A percentile compares a stretch with the other conserved stretches of the same genome.
phyloP scores from a whole-genome alignment of 2,888 invertebrate genomes.

The Nudaria mundana region DNA sequence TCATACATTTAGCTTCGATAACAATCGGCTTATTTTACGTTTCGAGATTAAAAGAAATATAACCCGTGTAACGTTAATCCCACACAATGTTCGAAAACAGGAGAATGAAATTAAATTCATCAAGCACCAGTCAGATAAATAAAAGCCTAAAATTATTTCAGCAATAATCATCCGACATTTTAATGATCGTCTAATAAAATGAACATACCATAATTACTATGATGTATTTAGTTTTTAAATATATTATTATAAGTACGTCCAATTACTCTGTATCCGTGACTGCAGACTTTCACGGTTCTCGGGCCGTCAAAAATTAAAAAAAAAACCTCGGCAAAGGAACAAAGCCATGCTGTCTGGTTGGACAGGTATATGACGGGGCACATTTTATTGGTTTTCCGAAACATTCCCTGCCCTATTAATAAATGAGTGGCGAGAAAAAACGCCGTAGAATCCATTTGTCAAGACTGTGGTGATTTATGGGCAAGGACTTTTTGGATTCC shows the following conservation, averaged over 20 bases:
- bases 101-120: slow-evolving; percentile 13
- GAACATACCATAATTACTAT: slow-evolving; percentile 16
- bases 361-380: slow-evolving; percentile 81
- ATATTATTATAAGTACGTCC: slow-evolving; percentile 26
- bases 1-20: slow-evolving; percentile 22
- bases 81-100: not conserved
- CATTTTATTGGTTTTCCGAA: slow-evolving; percentile 81
- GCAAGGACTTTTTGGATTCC: slow-evolving; percentile 72
- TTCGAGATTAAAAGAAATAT: slow-evolving; percentile 5
- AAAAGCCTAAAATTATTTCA: slow-evolving; percentile 9
- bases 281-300: slow-evolving; percentile 35
- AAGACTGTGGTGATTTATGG: slow-evolving; percentile 76
- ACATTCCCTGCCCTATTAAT: slow-evolving; percentile 79
- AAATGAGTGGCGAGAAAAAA: slow-evolving; percentile 78
- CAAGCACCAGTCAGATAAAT: slow-evolving; percentile 1
- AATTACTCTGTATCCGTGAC: slow-evolving; percentile 33
- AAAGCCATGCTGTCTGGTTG: slow-evolving; percentile 78
- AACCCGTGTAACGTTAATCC: slow-evolving; percentile 7
- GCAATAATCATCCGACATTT: slow-evolving; percentile 20
- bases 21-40: slow-evolving; percentile 10
- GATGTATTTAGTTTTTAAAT: slow-evolving; percentile 30
- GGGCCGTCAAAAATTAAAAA: slow-evolving; percentile 47
- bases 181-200: slow-evolving; percentile 22
- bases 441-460: slow-evolving; percentile 79
- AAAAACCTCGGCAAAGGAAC: slow-evolving; percentile 56